These are phyloP conservation scores for Epinotia nisella DNA, from an alignment of 2,888 invertebrate genomes.

Conservation along the genomic window DNA sequence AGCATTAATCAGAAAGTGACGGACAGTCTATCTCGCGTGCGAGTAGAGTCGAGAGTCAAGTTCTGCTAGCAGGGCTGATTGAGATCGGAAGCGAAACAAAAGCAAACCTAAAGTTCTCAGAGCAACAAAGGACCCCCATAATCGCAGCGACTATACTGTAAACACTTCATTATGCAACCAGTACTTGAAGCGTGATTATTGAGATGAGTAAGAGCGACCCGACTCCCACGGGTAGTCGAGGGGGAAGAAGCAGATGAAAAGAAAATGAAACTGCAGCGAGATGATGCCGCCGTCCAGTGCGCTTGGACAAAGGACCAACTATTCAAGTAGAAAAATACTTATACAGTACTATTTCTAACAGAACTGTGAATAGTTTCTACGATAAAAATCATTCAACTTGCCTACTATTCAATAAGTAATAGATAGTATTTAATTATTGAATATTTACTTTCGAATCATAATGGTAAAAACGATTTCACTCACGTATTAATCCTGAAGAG, in stretches of 20 bases:
- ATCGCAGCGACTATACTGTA: slow-evolving; percentile 11
- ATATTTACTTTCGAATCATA: neutral
- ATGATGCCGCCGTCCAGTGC: slow-evolving; percentile 22
- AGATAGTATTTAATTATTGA: too few relatives aligned
- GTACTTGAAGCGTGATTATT: slow-evolving; percentile 28
- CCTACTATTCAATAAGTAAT: neutral
- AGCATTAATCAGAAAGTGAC: too few relatives aligned
- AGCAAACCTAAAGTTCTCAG: neutral
- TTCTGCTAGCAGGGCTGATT: too few relatives aligned
- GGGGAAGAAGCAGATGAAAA: slow-evolving; percentile 31
- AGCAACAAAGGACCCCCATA: neutral
- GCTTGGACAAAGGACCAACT: slow-evolving; percentile 4
- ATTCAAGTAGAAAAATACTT: neutral
- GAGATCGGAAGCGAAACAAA: neutral
- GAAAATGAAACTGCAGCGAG: slow-evolving; percentile 42
- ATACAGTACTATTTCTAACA: neutral
- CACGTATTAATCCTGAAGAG: too few relatives aligned
- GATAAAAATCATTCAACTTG: too few relatives aligned
- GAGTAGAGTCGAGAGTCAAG: too few relatives aligned
- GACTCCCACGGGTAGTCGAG: slow-evolving; percentile 2
- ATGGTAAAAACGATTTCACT: too few relatives aligned
- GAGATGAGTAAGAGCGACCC: slow-evolving; percentile 21
- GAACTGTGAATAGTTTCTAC: too few relatives aligned
- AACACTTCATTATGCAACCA: slow-evolving; percentile 12
- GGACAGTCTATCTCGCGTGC: too few relatives aligned